Percentiles rank a stretch among this genome's conserved stretches.
Conservation (phyloP, 2,797 vertebrate genomes). For the Acanthurus lineatus region DNA sequence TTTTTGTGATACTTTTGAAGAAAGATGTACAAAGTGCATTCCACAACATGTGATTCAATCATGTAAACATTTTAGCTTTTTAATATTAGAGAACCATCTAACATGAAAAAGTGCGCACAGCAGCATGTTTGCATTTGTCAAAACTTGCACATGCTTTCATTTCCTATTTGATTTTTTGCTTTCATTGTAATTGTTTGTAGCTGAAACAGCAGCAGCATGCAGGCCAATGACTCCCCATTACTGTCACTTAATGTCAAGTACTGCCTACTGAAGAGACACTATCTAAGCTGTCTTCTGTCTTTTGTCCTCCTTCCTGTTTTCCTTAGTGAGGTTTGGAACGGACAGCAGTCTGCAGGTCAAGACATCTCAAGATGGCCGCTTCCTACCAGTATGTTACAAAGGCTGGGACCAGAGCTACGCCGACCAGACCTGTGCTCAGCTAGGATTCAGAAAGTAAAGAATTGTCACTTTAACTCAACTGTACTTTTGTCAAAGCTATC, state of each 20-base stretch:
- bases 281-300: conserved; percentile 1
- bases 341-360: conserved; percentile 84
- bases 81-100: not conserved
- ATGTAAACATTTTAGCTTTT: not conserved
- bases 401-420: conserved; percentile 83
- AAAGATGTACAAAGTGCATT: not conserved
- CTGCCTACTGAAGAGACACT: not conserved
- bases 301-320: not conserved
- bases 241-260: not conserved
- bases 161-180: conserved; percentile 11
- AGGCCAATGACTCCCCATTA: not conserved
- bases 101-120: not conserved
- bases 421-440: conserved; percentile 86
- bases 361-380: conserved; percentile 82
- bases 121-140: not conserved
- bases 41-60: not conserved
- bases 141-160: not conserved
- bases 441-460: conserved; percentile 89
- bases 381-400: conserved; percentile 89
- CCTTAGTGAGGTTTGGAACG: conserved; percentile 86
- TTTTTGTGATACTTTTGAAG: not conserved
- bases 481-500: not conserved
- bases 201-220: not conserved
- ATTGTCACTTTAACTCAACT: not conserved
- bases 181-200: not conserved